Evolutionary conservation across 2,113 vertebrate species (phyloP), one percentile per base, ranked within the genome.

Genomic region (Sisor rabdophorus): DNA sequence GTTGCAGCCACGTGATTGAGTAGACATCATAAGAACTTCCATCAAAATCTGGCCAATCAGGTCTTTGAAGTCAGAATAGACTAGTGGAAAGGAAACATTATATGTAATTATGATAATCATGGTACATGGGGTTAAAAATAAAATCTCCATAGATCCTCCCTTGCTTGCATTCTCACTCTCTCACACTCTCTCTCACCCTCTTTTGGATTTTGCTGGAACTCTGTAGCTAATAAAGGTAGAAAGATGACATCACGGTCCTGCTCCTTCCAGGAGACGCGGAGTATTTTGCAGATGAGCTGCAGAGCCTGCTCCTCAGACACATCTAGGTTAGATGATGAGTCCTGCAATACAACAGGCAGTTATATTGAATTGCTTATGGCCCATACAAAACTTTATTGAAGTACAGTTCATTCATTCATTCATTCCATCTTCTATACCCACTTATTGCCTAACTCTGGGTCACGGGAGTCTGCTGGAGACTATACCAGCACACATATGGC

Each of bases 11-110:
- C 93, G 91, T 0, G 93, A 92, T 86, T 97, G 96, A 50, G 97
- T 95, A 63, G 95, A 98, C 95, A 98, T 96, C 95, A 98, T 96
- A 84, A 99, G 92, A 79, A 98, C 97, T 92, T 99, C 97, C 96
- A 99, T 97, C 86, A 99, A 88, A 85, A 99, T 97, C 93, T 99
- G 97, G 77, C 97, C 93, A 0, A 99, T 98, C 85, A 99, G 90
- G 91, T 99, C 97, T 90, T 98, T 98, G 83, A 97, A 98, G 89
- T 98, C 95, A 76, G 95, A 96, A 87, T 93, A 98, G 76, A 98
- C 96, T 99, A 85, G 75, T 11, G 82, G 79, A 30, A 80, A 76
- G 53, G 26, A 30, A 63, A 48, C 9, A 22, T 24, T 50, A 8
- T 15, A 7, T 16, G 12, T 26, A 28, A 15, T 50, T 24, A 24